Evolutionary conservation across 1,140 invertebrate species (phyloP), one percentile per base, ranked within the genome.

Genomic region (Megathymus violae): DNA sequence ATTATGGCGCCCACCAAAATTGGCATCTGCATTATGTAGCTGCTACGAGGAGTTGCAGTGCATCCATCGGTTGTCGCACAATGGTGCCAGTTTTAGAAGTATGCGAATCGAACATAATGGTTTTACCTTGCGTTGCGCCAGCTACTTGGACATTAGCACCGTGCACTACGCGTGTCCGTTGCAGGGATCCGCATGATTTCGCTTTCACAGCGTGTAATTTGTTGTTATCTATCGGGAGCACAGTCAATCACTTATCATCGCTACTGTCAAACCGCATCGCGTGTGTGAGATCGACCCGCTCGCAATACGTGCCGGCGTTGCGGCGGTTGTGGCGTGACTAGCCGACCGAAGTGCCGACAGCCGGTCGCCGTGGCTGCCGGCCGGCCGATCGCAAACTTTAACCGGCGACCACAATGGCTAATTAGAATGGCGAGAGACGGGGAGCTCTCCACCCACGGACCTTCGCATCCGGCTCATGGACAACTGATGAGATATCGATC

Each of bases 351-450:
- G 19, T 11, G 48, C 48, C 16, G 60, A 9, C 47, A 11, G 54
- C 62, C 38, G 19, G 19, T 22, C 27, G 27, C n/a, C n/a, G 38
- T 46, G 54, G 31, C 47, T 52, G 71, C 77, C 78, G 80, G 78
- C 78, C 78, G 76, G 71, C 76, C 71, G 76, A 78, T 73, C 71
- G 74, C 76, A 85, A 85, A 87, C 74, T 83, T 81, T 79, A 75
- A 78, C 81, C 76, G 69, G 66, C 76, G 74, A 80, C 87, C 85
- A 90, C 88, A 90, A 90, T 90, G 84, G 83, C 82, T 90, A 90
- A 90, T 90, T 90, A 88, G 87, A 88, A 90, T 88, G 87, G 84
- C 83, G 81, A 85, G 80, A 76, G 76, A 73, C 47, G 70, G 71
- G 64, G 64, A 78, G 76, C 73, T 73, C 80, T 79, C 74, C 82